phyloP scores from a whole-genome alignment of 2,113 vertebrate genomes.

The Strigops habroptila region DNA sequence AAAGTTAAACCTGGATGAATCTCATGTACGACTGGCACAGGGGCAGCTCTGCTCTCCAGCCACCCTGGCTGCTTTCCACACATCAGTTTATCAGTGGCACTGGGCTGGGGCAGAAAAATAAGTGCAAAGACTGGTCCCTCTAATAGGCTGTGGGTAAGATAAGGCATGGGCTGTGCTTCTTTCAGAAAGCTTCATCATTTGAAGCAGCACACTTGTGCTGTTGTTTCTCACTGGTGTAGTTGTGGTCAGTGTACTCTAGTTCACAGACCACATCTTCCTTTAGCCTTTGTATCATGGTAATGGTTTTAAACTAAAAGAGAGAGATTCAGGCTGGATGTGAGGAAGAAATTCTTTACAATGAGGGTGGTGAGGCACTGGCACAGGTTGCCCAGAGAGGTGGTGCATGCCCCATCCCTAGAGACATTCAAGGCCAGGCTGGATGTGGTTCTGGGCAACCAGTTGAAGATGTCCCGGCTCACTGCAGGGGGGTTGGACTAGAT shows the following conservation, averaged over 20 bases:
- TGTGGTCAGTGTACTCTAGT: background rate
- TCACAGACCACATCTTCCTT: background rate
- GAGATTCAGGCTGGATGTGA: background rate
- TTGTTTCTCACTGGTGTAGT: background rate
- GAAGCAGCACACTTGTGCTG: background rate
- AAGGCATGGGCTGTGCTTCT: background rate
- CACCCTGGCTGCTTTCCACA: background rate
- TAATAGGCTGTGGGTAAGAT: background rate
- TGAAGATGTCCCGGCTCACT: background rate
- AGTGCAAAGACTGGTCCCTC: background rate
- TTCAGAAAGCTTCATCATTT: background rate
- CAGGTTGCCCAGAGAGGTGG: background rate
- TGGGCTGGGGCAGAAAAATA: background rate
- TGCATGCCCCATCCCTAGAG: background rate
- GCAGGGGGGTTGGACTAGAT: background rate
- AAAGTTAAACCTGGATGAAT: background rate
- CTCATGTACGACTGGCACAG: background rate
- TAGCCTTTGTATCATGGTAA: background rate
- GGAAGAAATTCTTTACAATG: background rate
- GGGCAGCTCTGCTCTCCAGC: background rate
- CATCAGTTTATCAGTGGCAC: fast-evolving
- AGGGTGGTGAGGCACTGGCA: background rate
- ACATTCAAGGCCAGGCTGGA: background rate
- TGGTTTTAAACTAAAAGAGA: background rate
- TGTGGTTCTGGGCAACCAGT: background rate